Evolutionary conservation across 2,888 invertebrate species (phyloP).

Genomic region (Anagyrus pseudococci): DNA sequence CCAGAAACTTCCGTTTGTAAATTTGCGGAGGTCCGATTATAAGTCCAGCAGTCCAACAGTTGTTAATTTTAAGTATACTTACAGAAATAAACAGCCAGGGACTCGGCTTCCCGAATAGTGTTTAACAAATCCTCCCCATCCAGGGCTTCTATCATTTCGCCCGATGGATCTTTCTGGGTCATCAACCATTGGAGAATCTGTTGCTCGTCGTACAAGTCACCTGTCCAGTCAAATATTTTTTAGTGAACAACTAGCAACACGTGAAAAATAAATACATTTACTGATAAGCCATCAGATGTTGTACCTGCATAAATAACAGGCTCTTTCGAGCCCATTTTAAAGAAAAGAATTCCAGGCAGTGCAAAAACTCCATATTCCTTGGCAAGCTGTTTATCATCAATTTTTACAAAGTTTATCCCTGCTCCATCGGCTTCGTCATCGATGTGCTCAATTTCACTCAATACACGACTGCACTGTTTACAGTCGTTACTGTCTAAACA

Average conservation of each 20-base stretch:
- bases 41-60: too few relatives aligned
- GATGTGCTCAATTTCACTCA: slow-evolving; percentile 89
- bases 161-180: slow-evolving; percentile 90
- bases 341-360: slow-evolving; percentile 88
- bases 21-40: too few relatives aligned
- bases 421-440: slow-evolving; percentile 91
- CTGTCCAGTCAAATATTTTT: too few relatives aligned
- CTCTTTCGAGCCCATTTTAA: slow-evolving; percentile 85
- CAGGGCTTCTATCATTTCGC: slow-evolving; percentile 87
- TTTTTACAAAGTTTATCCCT: slow-evolving; percentile 91
- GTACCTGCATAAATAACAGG: slow-evolving; percentile 90
- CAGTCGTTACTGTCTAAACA: slow-evolving; percentile 91
- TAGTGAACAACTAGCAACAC: neutral
- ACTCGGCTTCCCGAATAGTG: slow-evolving; percentile 80
- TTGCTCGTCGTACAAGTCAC: slow-evolving; percentile 86
- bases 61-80: too few relatives aligned
- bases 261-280: neutral
- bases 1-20: too few relatives aligned
- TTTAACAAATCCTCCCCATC: slow-evolving; percentile 80
- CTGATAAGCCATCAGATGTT: too few relatives aligned
- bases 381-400: slow-evolving; percentile 86
- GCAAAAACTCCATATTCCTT: slow-evolving; percentile 90
- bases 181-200: slow-evolving; percentile 89
- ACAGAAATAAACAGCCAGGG: slow-evolving; percentile 92
- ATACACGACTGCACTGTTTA: slow-evolving; percentile 89